Evolutionary conservation across 92 coral and sea anemone species (phyloP), one percentile per base, ranked within the genome.

Genomic region (Micromussa lordhowensis): DNA sequence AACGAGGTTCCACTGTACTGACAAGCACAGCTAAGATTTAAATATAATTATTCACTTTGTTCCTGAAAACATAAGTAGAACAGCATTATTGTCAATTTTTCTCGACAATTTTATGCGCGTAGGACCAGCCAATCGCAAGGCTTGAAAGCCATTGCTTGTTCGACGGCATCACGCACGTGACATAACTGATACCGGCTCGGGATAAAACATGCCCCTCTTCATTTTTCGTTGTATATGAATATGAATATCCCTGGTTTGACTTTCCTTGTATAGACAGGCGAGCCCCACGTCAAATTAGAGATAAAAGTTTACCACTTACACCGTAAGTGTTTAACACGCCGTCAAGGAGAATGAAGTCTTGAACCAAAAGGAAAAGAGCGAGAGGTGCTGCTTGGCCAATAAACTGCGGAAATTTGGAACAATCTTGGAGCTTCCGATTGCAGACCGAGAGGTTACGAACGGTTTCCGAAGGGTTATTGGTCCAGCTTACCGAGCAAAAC

Each of bases 121-220:
- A 26, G 70, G 32, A 64, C 70, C 70, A 26, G 70, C 70, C 70
- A 64, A 64, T 64, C 26, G 26, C 70, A 64, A 64, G 70, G 70
- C 70, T 10, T 1, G 4, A n/a, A 64, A 64, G 70, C 70, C 70
- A 16, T 64, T 64, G 70, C 24, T n/a, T 64, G 8, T 22, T 64
- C 12, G 70, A 10, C 68, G 48, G 78, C 44, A 24, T 75, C 29
- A 44, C 10, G n/a, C 57, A 36, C 29, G 34, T 12, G 21, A 75
- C 5, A 40, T 75, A 38, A 16, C 61, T 48, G 12, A 49, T 30
- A 26, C 34, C 7, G 8, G 32, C 32, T 13, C 3, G 48, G 48
- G 58, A 76, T 76, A 76, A 76, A 76, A 40, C 44, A 24, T 21
- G 24, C 48, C 80, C 32, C 26, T 44, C 44, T 22, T 38, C 15